Evolutionary conservation across 2,888 invertebrate genomes (phyloP).

Genomic region (Xestobium rufovillosum): DNA sequence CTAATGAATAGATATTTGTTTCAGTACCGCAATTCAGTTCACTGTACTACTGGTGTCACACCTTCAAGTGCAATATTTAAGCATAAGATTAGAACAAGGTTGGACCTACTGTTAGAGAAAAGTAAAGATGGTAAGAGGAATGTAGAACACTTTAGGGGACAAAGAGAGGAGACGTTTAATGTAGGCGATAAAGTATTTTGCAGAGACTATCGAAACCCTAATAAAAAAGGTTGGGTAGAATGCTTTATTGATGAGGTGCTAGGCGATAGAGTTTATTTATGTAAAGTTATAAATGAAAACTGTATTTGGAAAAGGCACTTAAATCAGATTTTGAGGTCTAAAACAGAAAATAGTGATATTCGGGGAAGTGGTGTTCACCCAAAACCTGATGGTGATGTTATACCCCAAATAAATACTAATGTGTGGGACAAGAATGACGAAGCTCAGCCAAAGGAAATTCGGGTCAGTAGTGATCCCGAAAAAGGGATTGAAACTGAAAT

Average conservation of each 20-base stretch:
- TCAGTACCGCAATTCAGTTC: constrained; percentile 16
- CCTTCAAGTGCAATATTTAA: constrained; percentile 15
- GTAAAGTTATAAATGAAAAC: neutral
- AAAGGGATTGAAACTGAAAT: too few relatives aligned
- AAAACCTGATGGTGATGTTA: too few relatives aligned
- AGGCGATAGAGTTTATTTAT: constrained; percentile 4
- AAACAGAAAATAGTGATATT: too few relatives aligned
- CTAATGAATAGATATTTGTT: constrained; percentile 13
- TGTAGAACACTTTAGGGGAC: constrained; percentile 8
- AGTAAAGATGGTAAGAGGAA: neutral
- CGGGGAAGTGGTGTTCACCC: too few relatives aligned
- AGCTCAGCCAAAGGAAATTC: too few relatives aligned
- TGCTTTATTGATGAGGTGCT: neutral
- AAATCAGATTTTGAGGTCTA: constrained; percentile 8
- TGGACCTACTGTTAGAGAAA: constrained; percentile 6
- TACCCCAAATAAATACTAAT: too few relatives aligned
- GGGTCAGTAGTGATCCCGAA: too few relatives aligned
- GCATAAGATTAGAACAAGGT: constrained; percentile 10
- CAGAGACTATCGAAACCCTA: constrained; percentile 11
- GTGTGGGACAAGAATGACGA: too few relatives aligned
- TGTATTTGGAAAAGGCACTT: constrained; percentile 9
- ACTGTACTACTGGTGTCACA: constrained; percentile 12
- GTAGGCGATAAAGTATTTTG: constrained; percentile 6
- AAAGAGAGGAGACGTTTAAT: neutral
- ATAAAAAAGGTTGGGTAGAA: constrained; percentile 5